Base-by-base conservation (phyloP, 2,888 invertebrate species). In the Synanthedon formicaeformis region DNA sequence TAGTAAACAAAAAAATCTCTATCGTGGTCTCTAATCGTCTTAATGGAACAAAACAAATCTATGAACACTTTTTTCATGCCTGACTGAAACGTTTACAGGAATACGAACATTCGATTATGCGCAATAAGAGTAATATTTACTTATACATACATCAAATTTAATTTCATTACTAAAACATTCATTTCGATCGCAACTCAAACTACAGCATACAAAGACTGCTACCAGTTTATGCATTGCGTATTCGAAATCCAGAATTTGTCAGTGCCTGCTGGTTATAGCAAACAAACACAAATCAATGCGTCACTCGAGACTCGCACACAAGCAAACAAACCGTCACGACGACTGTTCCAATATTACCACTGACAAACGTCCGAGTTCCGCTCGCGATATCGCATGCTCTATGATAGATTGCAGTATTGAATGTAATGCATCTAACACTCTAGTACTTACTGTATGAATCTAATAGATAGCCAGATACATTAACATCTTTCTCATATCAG, bases 331-430 rank as follows among this genome's bases (percentile, higher is more conserved):
- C 51, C 52, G 51, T 60, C 10, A 40, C 11, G 40, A 40, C 68
- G 71, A 72, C 77, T 77, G 78, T 77, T 71, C 76, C 68, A 74
- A 75, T 78, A 81, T 80, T 80, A 75, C 66, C 62, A 68, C 71
- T 73, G 71, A 75, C 73, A 78, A 75, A 75, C 77, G 75, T 70
- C 70, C 53, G 62, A 57, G 60, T 61, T 58, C 66, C 64, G 60
- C 75, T 73, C 71, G 71, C 66, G 74, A 75, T 80, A 80, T 75
- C 70, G 71, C 72, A 70, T 69, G 70, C 62, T 49, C 62, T 72
- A 69, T 80, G 78, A 80, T 78, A 71, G 73, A 78, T 77, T 71
- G 69, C 50, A 50, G n/a, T 45, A 45, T 45, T 45, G 45, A 45
- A 45, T 45, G 45, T 45, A 45, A 45, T 45, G 45, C 45, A 8